A percentile compares a stretch with the other conserved stretches of the same genome.
These are phyloP conservation scores for Zosterops lateralis DNA, from an alignment of 2,113 vertebrate species.

Conservation along the genomic window DNA sequence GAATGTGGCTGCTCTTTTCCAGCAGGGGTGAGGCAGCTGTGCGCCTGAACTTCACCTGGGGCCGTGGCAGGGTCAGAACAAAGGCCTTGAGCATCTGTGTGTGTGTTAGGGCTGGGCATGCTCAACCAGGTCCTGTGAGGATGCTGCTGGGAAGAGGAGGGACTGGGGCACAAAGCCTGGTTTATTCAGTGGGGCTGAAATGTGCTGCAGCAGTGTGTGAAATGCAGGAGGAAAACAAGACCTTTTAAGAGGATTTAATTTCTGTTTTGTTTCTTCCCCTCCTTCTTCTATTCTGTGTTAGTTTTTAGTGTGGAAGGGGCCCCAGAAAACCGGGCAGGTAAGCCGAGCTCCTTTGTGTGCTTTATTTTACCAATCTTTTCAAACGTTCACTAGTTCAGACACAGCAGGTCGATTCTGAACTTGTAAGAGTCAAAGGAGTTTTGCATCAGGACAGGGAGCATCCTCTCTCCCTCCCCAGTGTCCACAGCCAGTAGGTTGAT, in stretches of 20 bases:
- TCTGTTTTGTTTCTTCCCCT: slow-evolving; percentile 67
- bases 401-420: not conserved
- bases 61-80: not conserved
- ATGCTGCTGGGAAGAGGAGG: slow-evolving; percentile 53
- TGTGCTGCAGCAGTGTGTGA: slow-evolving; percentile 4
- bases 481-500: not conserved
- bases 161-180: slow-evolving; percentile 36
- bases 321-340: slow-evolving; percentile 79
- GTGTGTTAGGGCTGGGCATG: slow-evolving; percentile 56
- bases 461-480: not conserved
- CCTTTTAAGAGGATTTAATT: slow-evolving; percentile 62
- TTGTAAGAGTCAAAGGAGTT: not conserved
- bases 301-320: slow-evolving; percentile 82
- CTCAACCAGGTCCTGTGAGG: not conserved
- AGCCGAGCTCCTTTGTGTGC: slow-evolving; percentile 63
- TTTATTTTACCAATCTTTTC: slow-evolving; percentile 49
- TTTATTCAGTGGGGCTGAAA: slow-evolving; percentile 17
- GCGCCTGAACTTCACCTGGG: not conserved
- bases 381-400: not conserved
- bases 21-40: not conserved
- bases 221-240: slow-evolving; percentile 46
- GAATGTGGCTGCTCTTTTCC: not conserved
- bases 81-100: slow-evolving; percentile 36
- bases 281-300: slow-evolving; percentile 70
- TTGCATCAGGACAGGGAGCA: not conserved